Percentiles rank a stretch among this genome's conserved stretches.
These are phyloP conservation scores for Apantesis nais DNA, from an alignment of 2,888 invertebrate genomes.

Conservation along the genomic window DNA sequence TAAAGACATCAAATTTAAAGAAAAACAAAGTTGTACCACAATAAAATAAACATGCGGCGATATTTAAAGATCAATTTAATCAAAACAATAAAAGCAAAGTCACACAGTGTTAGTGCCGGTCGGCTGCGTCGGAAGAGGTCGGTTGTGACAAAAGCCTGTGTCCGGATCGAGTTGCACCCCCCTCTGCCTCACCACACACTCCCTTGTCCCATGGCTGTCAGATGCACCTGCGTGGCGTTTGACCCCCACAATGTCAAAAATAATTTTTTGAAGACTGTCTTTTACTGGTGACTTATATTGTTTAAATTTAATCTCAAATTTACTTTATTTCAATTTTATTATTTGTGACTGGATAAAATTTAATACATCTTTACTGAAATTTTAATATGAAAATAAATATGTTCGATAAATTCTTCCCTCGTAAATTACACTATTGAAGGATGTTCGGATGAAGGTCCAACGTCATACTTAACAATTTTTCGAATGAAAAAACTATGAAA, in stretches of 20 bases:
- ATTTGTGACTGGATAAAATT: not conserved
- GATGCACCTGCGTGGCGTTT: conserved; percentile 44
- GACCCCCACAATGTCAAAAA: conserved; percentile 54
- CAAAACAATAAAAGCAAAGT: conserved; percentile 50
- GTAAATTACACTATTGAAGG: too few relatives aligned
- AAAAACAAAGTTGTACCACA: not conserved
- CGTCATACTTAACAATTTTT: not conserved
- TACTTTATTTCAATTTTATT: not conserved
- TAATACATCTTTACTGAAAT: not conserved
- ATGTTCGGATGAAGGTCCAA: too few relatives aligned
- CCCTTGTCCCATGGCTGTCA: conserved; percentile 16
- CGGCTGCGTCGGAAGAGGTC: conserved; percentile 53
- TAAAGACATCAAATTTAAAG: not conserved
- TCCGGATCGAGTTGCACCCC: conserved; percentile 60
- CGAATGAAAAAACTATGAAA: not conserved
- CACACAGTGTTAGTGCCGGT: conserved; percentile 62
- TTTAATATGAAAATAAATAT: not conserved
- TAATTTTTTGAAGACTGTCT: conserved; percentile 26
- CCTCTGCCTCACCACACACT: conserved; percentile 26
- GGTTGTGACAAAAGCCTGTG: conserved; percentile 59
- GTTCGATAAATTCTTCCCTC: not conserved
- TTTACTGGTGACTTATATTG: not conserved
- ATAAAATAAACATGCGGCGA: conserved; percentile 21
- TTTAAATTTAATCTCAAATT: not conserved
- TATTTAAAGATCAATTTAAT: conserved; percentile 40